phyloP scores from a whole-genome alignment of 2,113 vertebrate species.

The Pavo muticus region DNA sequence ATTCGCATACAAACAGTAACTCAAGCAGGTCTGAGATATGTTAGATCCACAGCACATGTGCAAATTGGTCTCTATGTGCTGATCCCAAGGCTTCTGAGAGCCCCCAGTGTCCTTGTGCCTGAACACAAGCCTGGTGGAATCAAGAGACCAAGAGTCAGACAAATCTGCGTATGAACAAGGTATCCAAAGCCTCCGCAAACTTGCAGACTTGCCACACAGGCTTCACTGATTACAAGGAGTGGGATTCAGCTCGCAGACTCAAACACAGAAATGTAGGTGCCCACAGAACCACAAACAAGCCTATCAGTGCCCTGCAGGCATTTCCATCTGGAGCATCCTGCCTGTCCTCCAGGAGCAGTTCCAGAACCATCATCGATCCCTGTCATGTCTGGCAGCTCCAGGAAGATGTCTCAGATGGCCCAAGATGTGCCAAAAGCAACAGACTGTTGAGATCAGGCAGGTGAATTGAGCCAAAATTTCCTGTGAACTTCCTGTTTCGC shows the following conservation, averaged over 20 bases:
- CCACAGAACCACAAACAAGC: neutral
- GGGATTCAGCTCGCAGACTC: neutral
- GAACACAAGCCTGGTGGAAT: neutral
- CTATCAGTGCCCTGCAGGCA: neutral
- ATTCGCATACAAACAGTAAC: neutral
- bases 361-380: rapidly evolving
- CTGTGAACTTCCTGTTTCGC: neutral
- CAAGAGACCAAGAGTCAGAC: neutral
- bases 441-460: neutral
- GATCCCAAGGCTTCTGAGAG: neutral
- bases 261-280: neutral
- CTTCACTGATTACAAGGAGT: neutral
- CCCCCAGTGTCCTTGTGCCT: neutral
- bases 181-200: neutral
- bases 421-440: neutral
- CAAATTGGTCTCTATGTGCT: neutral
- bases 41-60: rapidly evolving
- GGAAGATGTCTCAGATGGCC: neutral
- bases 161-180: neutral
- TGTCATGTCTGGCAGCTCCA: neutral
- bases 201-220: neutral
- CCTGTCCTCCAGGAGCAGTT: neutral
- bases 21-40: neutral
- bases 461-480: neutral
- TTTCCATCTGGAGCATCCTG: neutral